Evolutionary conservation across 2,888 invertebrate genomes (phyloP).

Genomic region (Cantharis lateralis): DNA sequence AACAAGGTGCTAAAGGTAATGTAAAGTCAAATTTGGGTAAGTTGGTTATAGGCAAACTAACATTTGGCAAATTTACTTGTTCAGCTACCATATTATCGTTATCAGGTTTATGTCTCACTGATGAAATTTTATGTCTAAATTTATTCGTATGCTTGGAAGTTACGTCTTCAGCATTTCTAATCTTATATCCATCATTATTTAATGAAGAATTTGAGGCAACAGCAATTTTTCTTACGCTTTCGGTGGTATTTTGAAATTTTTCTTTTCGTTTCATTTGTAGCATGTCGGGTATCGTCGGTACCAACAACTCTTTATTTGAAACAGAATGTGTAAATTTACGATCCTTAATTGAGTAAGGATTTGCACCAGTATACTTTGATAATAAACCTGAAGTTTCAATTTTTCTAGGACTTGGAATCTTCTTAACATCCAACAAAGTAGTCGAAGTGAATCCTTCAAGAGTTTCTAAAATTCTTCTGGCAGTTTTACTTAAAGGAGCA

Average conservation of each 20-base stretch:
- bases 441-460: slow-evolving; percentile 78
- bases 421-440: slow-evolving; percentile 77
- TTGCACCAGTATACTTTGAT: slow-evolving; percentile 46
- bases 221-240: slow-evolving; percentile 65
- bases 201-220: slow-evolving; percentile 59
- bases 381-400: slow-evolving; percentile 38
- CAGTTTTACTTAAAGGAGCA: slow-evolving; percentile 70
- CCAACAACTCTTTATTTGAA: slow-evolving; percentile 59
- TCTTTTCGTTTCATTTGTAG: slow-evolving; percentile 64
- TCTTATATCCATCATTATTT: slow-evolving; percentile 49
- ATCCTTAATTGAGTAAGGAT: slow-evolving; percentile 45
- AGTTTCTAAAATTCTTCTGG: slow-evolving; percentile 77
- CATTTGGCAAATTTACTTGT: slow-evolving; percentile 59
- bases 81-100: slow-evolving; percentile 49
- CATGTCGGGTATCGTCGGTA: slow-evolving; percentile 68
- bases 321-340: slow-evolving; percentile 33
- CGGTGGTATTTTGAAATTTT: slow-evolving; percentile 64
- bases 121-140: slow-evolving; percentile 52
- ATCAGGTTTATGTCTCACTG: slow-evolving; percentile 40
- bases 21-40: slow-evolving; percentile 63
- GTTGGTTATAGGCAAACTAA: slow-evolving; percentile 61
- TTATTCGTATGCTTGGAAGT: slow-evolving; percentile 54
- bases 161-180: slow-evolving; percentile 35
- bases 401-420: slow-evolving; percentile 65
- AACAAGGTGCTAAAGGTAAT: slow-evolving; percentile 47